Evolutionary conservation across 2,888 invertebrate species (phyloP).

Genomic region (Apomyelois bistriatella): DNA sequence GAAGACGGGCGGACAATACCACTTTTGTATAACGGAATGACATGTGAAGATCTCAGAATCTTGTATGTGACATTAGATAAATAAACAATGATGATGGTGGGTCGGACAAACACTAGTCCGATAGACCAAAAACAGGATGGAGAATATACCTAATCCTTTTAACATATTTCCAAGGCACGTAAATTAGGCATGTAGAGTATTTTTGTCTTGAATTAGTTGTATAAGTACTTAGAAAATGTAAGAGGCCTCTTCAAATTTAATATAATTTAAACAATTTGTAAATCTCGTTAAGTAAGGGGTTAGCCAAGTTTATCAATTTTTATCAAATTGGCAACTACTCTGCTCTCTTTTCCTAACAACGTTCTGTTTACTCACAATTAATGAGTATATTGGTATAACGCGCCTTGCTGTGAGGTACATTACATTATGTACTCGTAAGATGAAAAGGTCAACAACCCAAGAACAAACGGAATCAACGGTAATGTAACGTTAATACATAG

Average conservation of each 20-base stretch:
- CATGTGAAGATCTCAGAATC: slow-evolving; percentile 16
- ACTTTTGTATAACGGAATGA: slow-evolving; percentile 37
- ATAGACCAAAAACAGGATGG: no score
- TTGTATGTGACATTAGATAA: not conserved
- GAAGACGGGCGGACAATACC: slow-evolving; percentile 47
- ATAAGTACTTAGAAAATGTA: no score
- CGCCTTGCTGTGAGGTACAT: slow-evolving; percentile 1
- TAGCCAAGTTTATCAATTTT: no score
- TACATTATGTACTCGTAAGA: slow-evolving; percentile 3
- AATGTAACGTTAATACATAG: slow-evolving; percentile 4
- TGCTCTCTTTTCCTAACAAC: not conserved
- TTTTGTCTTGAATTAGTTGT: no score
- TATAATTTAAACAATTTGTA: no score
- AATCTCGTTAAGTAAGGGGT: no score
- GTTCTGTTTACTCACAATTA: not conserved
- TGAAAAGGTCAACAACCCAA: slow-evolving; percentile 8
- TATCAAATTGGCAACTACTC: no score
- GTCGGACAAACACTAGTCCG: no score
- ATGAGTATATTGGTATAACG: not conserved
- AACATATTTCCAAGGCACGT: no score
- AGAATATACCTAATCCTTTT: no score
- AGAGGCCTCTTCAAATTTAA: no score
- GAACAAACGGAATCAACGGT: slow-evolving; percentile 1
- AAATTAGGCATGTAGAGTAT: no score
- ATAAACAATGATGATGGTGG: not conserved